Evolutionary conservation across 64 coral and sea anemone species (phyloP).

Genomic region (Montipora capricornis): DNA sequence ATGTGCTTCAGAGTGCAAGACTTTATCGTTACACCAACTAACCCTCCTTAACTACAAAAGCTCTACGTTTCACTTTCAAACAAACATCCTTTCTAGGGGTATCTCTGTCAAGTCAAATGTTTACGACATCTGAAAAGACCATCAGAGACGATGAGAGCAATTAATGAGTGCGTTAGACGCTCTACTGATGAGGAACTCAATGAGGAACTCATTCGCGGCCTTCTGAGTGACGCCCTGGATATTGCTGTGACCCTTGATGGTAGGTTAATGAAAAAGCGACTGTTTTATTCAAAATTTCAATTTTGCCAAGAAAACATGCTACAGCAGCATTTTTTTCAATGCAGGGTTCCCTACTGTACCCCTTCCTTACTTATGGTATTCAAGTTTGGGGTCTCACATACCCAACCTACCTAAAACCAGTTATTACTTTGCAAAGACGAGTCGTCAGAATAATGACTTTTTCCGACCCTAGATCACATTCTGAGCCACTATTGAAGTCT

Average conservation of each 20-base stretch:
- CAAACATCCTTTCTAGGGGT: background rate
- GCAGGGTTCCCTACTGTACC: too few species aligned
- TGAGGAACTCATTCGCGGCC: background rate
- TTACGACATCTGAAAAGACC: background rate
- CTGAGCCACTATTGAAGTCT: too few species aligned
- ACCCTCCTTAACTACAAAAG: background rate
- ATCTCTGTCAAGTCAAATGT: conserved; percentile 4
- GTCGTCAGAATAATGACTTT: too few species aligned
- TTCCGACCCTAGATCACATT: too few species aligned
- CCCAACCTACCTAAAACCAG: too few species aligned
- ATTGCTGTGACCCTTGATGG: conserved; percentile 4
- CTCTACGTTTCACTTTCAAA: background rate
- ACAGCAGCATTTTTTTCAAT: too few species aligned
- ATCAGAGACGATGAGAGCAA: conserved; percentile 2
- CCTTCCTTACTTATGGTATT: too few species aligned
- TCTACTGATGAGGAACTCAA: background rate
- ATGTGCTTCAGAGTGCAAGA: too few species aligned
- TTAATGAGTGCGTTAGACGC: background rate
- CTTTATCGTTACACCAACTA: too few species aligned
- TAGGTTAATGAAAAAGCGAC: background rate
- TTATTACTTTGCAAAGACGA: too few species aligned
- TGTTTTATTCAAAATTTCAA: background rate
- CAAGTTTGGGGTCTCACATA: too few species aligned
- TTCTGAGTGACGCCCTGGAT: background rate
- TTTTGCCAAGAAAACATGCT: too few species aligned